Percentiles rank a stretch among this genome's conserved stretches.
Evolutionary conservation across 2,797 vertebrate species (phyloP).

Genomic region (Gobio occitaniae): DNA sequence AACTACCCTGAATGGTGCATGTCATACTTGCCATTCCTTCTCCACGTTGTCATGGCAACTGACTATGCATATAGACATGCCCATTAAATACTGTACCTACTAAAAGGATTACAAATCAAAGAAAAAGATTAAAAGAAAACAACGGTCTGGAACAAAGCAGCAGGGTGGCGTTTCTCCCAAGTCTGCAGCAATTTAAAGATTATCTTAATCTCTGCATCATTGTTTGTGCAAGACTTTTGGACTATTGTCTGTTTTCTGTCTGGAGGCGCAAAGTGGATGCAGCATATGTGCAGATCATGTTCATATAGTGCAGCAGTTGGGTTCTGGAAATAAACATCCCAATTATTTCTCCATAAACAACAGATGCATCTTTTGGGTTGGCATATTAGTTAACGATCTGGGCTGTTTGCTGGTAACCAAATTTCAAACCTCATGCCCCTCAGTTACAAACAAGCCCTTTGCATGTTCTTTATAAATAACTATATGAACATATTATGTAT

Average conservation of each 20-base stretch:
- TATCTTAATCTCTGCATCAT: conserved; percentile 4
- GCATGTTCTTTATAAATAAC: background rate
- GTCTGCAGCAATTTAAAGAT: background rate
- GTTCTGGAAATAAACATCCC: background rate
- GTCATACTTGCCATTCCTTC: conserved; percentile 36
- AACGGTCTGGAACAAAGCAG: conserved; percentile 10
- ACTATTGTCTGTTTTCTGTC: conserved; percentile 1
- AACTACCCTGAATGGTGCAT: conserved; percentile 37
- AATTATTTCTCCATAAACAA: background rate
- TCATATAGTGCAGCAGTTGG: background rate
- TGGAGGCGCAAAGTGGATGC: background rate
- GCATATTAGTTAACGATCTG: background rate
- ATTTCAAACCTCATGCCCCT: background rate
- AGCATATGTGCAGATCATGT: conserved; percentile 8
- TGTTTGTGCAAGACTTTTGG: background rate
- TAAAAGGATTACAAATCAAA: conserved; percentile 41
- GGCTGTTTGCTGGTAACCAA: background rate
- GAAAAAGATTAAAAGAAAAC: conserved; percentile 22
- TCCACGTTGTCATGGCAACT: conserved; percentile 55
- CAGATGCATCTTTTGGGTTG: background rate
- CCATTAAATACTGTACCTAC: conserved; percentile 57
- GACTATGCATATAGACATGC: conserved; percentile 50
- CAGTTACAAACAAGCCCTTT: background rate
- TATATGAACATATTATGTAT: background rate
- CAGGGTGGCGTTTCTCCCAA: background rate